Conservation (phyloP, 2,113 vertebrate species). For the Pteronura brasiliensis region DNA sequence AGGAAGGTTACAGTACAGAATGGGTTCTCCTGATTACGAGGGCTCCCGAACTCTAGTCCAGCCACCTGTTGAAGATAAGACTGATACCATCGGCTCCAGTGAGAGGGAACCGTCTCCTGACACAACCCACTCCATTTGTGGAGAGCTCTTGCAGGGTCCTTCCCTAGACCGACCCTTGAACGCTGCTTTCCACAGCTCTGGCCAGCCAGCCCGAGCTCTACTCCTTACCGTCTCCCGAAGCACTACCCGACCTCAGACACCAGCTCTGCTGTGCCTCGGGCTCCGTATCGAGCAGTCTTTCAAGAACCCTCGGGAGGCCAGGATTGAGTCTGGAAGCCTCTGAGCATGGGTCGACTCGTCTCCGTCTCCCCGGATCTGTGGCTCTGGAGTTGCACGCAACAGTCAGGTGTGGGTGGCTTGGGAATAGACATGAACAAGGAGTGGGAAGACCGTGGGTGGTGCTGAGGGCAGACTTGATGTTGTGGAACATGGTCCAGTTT, state of each 20-base stretch:
- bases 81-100: background rate
- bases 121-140: background rate
- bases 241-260: too few relatives aligned
- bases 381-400: rapidly evolving
- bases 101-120: background rate
- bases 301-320: background rate
- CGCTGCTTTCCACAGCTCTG: background rate
- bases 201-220: background rate
- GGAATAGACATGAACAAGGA: too few relatives aligned
- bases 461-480: background rate
- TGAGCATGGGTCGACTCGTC: background rate
- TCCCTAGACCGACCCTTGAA: background rate
- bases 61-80: background rate
- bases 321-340: background rate
- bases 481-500: rapidly evolving
- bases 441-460: background rate
- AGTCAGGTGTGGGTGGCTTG: background rate
- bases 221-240: background rate
- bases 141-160: rapidly evolving
- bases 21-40: background rate
- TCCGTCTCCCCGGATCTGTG: rapidly evolving
- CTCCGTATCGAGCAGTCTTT: background rate
- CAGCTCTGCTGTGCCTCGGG: background rate
- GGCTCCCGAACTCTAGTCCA: background rate
- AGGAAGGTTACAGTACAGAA: background rate